These are phyloP conservation scores for Helicoverpa zea DNA, from an alignment of 1,140 invertebrate species.

Conservation along the genomic window DNA sequence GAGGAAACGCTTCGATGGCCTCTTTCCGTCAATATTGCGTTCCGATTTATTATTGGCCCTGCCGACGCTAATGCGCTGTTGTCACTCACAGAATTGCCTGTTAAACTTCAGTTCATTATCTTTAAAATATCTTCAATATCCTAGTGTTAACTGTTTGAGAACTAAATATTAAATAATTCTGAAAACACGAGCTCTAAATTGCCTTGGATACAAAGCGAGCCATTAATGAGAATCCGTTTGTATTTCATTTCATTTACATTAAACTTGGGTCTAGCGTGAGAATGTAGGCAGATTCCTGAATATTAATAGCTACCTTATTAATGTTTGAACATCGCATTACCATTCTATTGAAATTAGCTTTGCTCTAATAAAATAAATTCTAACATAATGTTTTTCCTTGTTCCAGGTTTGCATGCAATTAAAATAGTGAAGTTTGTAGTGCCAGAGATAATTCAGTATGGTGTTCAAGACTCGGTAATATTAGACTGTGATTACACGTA, in stretches of 20 bases:
- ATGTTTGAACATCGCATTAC: slow-evolving; percentile 34
- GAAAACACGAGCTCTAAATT: not conserved
- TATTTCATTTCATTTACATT: slow-evolving; percentile 24
- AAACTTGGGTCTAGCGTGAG: slow-evolving; percentile 34
- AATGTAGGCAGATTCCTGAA: slow-evolving; percentile 29
- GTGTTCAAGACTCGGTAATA: slow-evolving; percentile 89
- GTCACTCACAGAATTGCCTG: slow-evolving; percentile 44
- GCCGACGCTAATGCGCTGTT: slow-evolving; percentile 54
- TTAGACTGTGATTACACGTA: slow-evolving; percentile 92
- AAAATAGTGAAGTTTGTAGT: slow-evolving; percentile 90
- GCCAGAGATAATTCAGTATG: slow-evolving; percentile 90
- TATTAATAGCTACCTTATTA: slow-evolving; percentile 40
- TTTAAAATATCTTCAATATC: not conserved
- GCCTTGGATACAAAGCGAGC: not conserved
- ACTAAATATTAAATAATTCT: slow-evolving; percentile 35
- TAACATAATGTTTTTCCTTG: slow-evolving; percentile 62
- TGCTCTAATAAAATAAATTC: not conserved
- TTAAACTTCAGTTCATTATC: slow-evolving; percentile 32
- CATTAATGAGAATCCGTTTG: slow-evolving; percentile 27
- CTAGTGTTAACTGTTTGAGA: slow-evolving; percentile 24
- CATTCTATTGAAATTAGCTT: slow-evolving; percentile 25
- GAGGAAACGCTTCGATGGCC: slow-evolving; percentile 46
- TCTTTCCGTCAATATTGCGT: slow-evolving; percentile 60
- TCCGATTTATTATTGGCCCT: slow-evolving; percentile 64
- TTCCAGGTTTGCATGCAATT: slow-evolving; percentile 82